Evolutionary conservation across 2,888 invertebrate species (phyloP), one percentile per base, ranked within the genome.

Genomic region (Mythimna ferrago): DNA sequence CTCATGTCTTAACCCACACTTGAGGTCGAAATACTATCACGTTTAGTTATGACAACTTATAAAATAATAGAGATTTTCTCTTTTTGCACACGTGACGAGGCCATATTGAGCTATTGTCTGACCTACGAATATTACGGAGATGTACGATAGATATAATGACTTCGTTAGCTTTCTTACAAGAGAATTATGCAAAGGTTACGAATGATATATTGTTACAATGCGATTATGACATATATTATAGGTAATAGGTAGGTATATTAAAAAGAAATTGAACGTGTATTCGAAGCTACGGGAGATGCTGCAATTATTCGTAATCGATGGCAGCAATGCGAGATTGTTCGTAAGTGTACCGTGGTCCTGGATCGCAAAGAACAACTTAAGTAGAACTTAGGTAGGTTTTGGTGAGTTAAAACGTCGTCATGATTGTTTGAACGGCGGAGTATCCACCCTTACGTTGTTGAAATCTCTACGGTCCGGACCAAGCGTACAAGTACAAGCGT

Each of bases 31-130:
- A 83, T 80, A 78, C 74, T 78, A 81, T 93, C 93, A 94, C 94
- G 94, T 93, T 85, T 87, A 81, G 84, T 91, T 92, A 92, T 91
- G 92, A 93, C 90, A 92, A 88, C 85, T 90, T 88, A 88, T 87
- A 89, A 88, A 90, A 91, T 89, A 88, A 85, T 78, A 87, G 57
- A 73, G 89, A 91, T 94, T 94, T 94, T 93, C 93, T 93, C 93
- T 91, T 91, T 87, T 75, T 80, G 78, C 86, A 86, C 86, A 89
- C 89, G 89, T 91, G 89, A 91, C 89, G 80, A 76, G 80, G 82
- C 89, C 84, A 79, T 86, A 81, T 83, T 86, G 73, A 77, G 38
- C 70, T 81, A 86, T 86, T 84, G 73, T 83, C n/a, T 71, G 80
- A 72, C 71, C 74, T 66, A 58, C 6, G 32, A 26, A 21, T 60